phyloP scores from a whole-genome alignment of 2,113 vertebrate genomes.

The Hippocampus zosterae region DNA sequence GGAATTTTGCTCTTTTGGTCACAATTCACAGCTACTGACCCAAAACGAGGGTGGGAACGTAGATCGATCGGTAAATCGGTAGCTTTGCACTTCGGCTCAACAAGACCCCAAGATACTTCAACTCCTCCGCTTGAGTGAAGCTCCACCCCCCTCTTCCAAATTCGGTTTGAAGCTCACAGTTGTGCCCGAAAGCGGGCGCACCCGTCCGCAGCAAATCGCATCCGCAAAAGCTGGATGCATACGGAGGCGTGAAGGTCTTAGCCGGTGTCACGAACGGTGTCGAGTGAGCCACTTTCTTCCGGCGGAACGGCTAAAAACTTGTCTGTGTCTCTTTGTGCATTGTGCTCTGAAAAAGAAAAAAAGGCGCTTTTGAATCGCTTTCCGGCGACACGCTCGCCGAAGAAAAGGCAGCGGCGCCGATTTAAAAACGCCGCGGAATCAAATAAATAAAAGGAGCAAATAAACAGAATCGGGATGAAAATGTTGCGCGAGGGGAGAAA shows the following conservation, averaged over 20 bases:
- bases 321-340: conserved; percentile 58
- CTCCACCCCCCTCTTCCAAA: too few species aligned
- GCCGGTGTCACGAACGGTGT: conserved; percentile 47
- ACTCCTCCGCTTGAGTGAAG: too few species aligned
- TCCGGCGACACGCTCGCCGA: conserved; percentile 67
- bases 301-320: conserved; percentile 71
- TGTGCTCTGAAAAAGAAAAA: conserved; percentile 62
- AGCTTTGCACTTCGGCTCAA: too few species aligned
- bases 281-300: conserved; percentile 63
- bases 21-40: too few species aligned
- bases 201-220: not conserved
- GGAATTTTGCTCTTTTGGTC: too few species aligned
- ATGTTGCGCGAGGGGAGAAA: conserved; percentile 21
- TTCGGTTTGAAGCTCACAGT: not conserved
- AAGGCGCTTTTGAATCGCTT: conserved; percentile 68
- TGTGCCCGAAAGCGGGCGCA: not conserved
- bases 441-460: conserved; percentile 2
- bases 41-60: too few species aligned
- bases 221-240: not conserved
- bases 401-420: conserved; percentile 69
- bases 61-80: too few species aligned
- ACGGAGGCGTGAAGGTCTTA: conserved; percentile 45
- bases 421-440: conserved; percentile 64
- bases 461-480: conserved; percentile 63
- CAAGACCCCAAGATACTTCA: too few species aligned